Evolutionary conservation across 2,797 vertebrate species (phyloP).

Genomic region (Enteromius paludinosus): DNA sequence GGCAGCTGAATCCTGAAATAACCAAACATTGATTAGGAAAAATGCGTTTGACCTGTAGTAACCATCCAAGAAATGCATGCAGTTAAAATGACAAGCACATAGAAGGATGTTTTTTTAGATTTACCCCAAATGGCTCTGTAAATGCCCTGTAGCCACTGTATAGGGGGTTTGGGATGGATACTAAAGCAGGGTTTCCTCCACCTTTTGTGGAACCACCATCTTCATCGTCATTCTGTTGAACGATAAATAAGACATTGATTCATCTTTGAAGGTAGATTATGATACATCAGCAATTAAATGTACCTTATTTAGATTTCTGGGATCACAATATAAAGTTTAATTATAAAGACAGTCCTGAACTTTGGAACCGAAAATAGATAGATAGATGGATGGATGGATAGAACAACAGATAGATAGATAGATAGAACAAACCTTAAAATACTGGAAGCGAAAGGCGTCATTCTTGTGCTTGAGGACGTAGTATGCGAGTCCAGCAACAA

Average conservation of each 20-base stretch:
- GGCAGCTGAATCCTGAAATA: constrained; percentile 41
- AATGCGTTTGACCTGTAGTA: background rate
- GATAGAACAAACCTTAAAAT: constrained; percentile 79
- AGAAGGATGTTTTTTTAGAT: constrained; percentile 32
- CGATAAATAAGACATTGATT: background rate
- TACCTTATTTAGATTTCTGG: background rate
- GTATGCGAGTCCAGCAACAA: constrained; percentile 72
- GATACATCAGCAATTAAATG: background rate
- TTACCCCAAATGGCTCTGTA: constrained; percentile 83
- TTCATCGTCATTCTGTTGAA: constrained; percentile 77
- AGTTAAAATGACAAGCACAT: background rate
- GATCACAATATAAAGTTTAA: background rate
- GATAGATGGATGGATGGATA: background rate
- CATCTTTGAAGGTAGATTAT: background rate
- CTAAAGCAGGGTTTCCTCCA: constrained; percentile 75
- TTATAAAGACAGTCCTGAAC: background rate
- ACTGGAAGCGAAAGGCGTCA: constrained; percentile 82
- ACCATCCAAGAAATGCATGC: background rate
- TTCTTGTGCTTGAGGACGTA: constrained; percentile 79
- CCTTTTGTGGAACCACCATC: constrained; percentile 66
- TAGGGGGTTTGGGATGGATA: constrained; percentile 89
- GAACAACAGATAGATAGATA: background rate
- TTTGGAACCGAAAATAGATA: background rate
- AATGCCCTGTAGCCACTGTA: constrained; percentile 80
- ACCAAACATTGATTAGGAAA: background rate